Conservation (phyloP, 2,797 vertebrate genomes). For the Hybognathus amarus region DNA sequence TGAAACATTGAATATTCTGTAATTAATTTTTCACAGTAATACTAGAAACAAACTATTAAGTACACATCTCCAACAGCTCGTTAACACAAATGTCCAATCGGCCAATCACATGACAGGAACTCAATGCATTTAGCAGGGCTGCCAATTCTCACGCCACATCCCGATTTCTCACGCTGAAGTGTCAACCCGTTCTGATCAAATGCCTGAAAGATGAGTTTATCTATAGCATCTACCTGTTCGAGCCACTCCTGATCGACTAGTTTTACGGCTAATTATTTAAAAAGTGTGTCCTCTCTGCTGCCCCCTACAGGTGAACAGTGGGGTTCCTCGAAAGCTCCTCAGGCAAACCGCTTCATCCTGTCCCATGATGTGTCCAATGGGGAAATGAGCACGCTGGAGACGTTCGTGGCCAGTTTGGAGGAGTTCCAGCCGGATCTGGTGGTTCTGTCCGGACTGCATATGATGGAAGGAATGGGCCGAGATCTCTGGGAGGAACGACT, state of each 20-base stretch:
- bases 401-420: slow-evolving; percentile 92
- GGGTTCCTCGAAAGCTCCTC: slow-evolving; percentile 86
- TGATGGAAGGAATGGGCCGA: slow-evolving; percentile 96
- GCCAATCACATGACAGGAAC: background rate
- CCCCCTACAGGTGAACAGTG: slow-evolving; percentile 85
- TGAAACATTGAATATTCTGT: too few relatives aligned
- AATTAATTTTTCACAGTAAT: background rate
- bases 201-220: too few relatives aligned
- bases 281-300: background rate
- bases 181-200: too few relatives aligned
- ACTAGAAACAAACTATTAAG: too few relatives aligned
- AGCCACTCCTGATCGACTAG: too few relatives aligned
- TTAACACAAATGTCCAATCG: too few relatives aligned
- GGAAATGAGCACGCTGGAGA: slow-evolving; percentile 90
- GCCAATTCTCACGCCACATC: too few relatives aligned
- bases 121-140: too few relatives aligned
- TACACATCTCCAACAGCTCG: too few relatives aligned
- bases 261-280: too few relatives aligned
- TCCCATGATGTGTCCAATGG: slow-evolving; percentile 96
- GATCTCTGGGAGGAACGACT: slow-evolving; percentile 85
- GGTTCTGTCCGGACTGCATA: slow-evolving; percentile 95
- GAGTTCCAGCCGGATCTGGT: slow-evolving; percentile 94
- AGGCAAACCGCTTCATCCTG: slow-evolving; percentile 97
- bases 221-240: accelerated
- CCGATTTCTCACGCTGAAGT: too few relatives aligned